These are phyloP conservation scores for Thalassarche chlororhynchos DNA, from an alignment of 2,113 vertebrate species.

Conservation along the genomic window DNA sequence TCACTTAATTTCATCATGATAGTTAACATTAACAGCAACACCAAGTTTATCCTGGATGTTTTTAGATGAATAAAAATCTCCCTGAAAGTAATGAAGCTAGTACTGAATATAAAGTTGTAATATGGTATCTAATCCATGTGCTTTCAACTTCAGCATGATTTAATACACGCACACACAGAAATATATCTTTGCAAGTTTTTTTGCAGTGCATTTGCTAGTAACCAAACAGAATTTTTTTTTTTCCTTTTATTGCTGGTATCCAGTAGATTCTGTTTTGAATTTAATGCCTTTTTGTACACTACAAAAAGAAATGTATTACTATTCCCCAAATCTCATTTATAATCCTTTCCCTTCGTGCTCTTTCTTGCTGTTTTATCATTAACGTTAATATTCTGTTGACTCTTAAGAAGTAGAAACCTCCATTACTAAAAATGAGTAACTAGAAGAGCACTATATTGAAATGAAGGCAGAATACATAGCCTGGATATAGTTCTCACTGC, in stretches of 20 bases:
- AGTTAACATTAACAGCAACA: not conserved
- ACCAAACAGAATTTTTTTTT: not conserved
- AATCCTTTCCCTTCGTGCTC: slow-evolving; percentile 22
- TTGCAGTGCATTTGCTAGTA: not conserved
- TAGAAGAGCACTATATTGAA: slow-evolving; percentile 36
- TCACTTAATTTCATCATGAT: not conserved
- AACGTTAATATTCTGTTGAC: slow-evolving; percentile 59
- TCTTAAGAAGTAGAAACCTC: slow-evolving; percentile 36
- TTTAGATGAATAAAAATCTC: not conserved
- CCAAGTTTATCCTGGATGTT: not conserved
- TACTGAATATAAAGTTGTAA: not conserved
- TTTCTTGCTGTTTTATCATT: slow-evolving; percentile 55
- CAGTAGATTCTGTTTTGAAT: not conserved
- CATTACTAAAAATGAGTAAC: slow-evolving; percentile 55
- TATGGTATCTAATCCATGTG: not conserved
- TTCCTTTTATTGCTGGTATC: not conserved
- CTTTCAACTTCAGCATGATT: not conserved
- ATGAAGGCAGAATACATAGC: not conserved
- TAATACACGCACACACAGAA: not conserved
- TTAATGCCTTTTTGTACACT: not conserved
- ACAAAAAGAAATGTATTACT: slow-evolving; percentile 29
- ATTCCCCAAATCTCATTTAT: slow-evolving; percentile 27
- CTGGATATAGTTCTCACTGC: not conserved
- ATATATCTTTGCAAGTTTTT: not conserved
- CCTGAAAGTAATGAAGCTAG: not conserved